These are phyloP conservation scores for Leucoraja erinaceus DNA, from an alignment of 2,113 vertebrate species.

Conservation along the genomic window DNA sequence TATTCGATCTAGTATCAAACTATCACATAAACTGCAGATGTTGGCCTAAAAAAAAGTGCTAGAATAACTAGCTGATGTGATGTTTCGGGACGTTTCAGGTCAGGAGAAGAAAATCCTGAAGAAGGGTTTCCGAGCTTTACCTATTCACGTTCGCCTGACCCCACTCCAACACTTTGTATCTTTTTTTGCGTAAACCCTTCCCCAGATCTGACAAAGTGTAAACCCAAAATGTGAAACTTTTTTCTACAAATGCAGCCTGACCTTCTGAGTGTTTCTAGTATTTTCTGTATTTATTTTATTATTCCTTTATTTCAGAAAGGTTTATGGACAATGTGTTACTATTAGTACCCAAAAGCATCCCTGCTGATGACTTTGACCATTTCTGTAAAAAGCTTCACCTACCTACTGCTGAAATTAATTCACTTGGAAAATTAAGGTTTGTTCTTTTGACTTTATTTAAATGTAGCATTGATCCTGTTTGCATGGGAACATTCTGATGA, in stretches of 20 bases:
- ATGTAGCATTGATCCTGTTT: neutral
- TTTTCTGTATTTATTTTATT: slow-evolving; percentile 40
- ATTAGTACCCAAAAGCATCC: slow-evolving; percentile 52
- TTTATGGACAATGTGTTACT: slow-evolving; percentile 53
- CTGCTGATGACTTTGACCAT: slow-evolving; percentile 46
- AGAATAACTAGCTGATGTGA: too few relatives aligned
- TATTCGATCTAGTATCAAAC: too few relatives aligned
- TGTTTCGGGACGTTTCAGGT: too few relatives aligned
- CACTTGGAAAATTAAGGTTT: slow-evolving; percentile 11
- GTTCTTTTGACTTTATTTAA: neutral
- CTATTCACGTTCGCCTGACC: too few relatives aligned
- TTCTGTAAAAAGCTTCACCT: slow-evolving; percentile 55
- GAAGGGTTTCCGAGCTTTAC: too few relatives aligned
- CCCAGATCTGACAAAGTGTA: too few relatives aligned
- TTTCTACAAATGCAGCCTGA: neutral
- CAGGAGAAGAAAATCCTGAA: too few relatives aligned
- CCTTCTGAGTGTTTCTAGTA: neutral
- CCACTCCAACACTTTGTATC: too few relatives aligned
- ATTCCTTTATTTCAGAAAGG: slow-evolving; percentile 49
- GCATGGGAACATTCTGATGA: neutral
- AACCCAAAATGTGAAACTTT: neutral
- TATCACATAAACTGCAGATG: too few relatives aligned
- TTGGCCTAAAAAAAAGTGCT: too few relatives aligned
- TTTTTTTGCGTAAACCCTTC: too few relatives aligned
- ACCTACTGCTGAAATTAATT: slow-evolving; percentile 36